phyloP scores from a whole-genome alignment of 2,888 invertebrate species.

The Cephus spinipes region DNA sequence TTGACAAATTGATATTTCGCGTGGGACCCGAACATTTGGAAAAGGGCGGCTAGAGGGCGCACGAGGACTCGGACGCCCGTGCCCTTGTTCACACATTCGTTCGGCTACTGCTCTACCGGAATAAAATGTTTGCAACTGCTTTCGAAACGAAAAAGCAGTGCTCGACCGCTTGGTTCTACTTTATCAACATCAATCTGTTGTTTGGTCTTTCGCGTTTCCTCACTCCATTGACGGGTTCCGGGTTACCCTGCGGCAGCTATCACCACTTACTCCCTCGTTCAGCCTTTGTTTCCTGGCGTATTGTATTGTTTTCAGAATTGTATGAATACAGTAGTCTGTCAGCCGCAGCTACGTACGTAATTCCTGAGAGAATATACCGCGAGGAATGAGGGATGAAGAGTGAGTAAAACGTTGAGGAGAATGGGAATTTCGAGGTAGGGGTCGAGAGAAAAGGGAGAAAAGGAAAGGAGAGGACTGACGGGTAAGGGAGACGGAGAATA shows the following conservation, averaged over 20 bases:
- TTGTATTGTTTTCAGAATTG: constrained; percentile 49
- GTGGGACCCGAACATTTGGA: constrained; percentile 33
- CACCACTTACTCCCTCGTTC: constrained; percentile 4
- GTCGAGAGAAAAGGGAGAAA: neutral
- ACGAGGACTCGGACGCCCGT: constrained; percentile 10
- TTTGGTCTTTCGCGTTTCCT: neutral
- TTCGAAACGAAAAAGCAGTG: neutral
- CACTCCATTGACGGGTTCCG: neutral
- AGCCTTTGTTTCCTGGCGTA: constrained; percentile 38
- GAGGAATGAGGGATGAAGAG: neutral
- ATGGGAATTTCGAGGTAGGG: neutral
- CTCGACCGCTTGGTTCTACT: neutral
- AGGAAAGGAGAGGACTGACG: neutral
- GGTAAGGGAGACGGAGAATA: constrained; percentile 22
- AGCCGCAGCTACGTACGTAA: constrained; percentile 35
- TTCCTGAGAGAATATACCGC: neutral
- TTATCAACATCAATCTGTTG: constrained; percentile 6
- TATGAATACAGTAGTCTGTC: constrained; percentile 40
- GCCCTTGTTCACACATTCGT: constrained; percentile 3
- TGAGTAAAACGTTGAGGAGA: neutral
- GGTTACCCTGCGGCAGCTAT: neutral
- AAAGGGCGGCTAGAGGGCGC: constrained; percentile 4
- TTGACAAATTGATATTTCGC: constrained; percentile 39
- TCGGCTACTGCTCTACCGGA: neutral
- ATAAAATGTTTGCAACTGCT: neutral